Evolutionary conservation across 2,797 vertebrate genomes (phyloP), one percentile per base, ranked within the genome.

Genomic region (Salarias fasciatus): DNA sequence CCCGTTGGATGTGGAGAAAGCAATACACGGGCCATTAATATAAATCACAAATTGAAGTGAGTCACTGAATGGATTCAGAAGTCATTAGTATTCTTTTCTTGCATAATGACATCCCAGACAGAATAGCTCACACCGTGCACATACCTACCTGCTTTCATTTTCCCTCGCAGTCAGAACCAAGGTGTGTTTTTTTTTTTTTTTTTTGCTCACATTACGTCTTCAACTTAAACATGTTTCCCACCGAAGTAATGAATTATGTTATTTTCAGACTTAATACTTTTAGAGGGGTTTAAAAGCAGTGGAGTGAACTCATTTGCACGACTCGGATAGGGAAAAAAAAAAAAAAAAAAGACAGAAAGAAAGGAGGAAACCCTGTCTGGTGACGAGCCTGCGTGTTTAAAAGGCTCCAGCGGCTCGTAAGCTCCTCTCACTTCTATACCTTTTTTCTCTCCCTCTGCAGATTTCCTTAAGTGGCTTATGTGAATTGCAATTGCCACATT

Each of bases 401-500:
- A 86, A 77, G 80, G 76, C 82, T 89, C 73, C 72, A 86, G 70
- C 79, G 88, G 79, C 79, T 83, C 31, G 61, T 89, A 88, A 88
- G 84, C 82, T 71, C 60, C 55, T 80, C 76, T 80, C 71, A 59
- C 42, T 79, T 85, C 75, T 73, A 66, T 56, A 79, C 75, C 77
- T 75, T 76, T 46, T 75, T 70, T 65, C 69, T 73, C 64, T 69
- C 66, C 64, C 37, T 41, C 80, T 73, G 52, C 85, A 89, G 83
- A 83, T 86, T 88, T 87, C 76, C 77, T 75, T 89, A 89, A 91
- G 89, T 90, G 89, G 85, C 87, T 91, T 88, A 89, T 79, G 84
- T 80, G 87, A 89, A 85, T 86, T 89, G 86, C 83, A 87, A 69
- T 88, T 75, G 76, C 83, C 77, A 84, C 81, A 73, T 66, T 71